These are phyloP conservation scores for Chamaea fasciata DNA, from an alignment of 2,113 vertebrate genomes.

Conservation along the genomic window DNA sequence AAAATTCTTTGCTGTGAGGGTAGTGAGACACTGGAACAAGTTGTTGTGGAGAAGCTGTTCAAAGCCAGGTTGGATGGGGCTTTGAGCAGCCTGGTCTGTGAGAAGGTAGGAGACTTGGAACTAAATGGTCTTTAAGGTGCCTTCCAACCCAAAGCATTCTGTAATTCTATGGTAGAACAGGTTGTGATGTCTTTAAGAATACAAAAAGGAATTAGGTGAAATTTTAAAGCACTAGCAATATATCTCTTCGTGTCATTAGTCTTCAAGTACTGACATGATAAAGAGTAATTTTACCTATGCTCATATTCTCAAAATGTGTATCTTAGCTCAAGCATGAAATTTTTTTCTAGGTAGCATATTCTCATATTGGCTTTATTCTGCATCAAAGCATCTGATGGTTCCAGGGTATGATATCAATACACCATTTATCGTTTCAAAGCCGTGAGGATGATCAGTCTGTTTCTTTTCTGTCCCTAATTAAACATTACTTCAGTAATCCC, in stretches of 20 bases:
- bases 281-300: not conserved
- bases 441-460: not conserved
- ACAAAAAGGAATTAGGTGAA: not conserved
- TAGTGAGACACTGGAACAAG: not conserved
- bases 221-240: not conserved
- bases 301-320: not conserved
- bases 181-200: not conserved
- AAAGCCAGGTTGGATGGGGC: not conserved
- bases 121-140: not conserved
- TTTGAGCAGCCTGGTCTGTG: not conserved
- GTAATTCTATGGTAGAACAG: not conserved
- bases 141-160: not conserved
- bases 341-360: not conserved
- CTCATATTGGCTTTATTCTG: not conserved
- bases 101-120: not conserved
- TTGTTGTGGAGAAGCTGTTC: not conserved
- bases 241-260: not conserved
- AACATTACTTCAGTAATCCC: not conserved
- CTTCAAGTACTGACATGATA: not conserved
- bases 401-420: not conserved
- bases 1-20: not conserved
- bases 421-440: not conserved
- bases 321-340: not conserved
- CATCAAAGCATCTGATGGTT: not conserved
- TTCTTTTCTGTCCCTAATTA: slow-evolving; percentile 8